A percentile compares a stretch with the other conserved stretches of the same genome.
These are phyloP conservation scores for Dipodomys ordii DNA, from an alignment of 2,113 vertebrate genomes.

Conservation along the genomic window DNA sequence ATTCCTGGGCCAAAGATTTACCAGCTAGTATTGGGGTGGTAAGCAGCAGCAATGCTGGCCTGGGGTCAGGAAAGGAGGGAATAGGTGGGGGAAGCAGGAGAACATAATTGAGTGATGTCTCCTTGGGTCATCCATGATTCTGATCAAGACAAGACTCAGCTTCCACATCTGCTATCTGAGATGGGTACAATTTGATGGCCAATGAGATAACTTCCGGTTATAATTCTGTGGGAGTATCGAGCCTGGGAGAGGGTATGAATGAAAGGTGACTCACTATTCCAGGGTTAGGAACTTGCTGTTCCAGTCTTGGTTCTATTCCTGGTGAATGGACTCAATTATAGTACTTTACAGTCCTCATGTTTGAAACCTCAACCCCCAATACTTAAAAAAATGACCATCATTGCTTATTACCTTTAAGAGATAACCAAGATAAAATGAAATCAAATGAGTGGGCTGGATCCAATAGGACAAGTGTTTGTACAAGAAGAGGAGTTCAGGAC, in stretches of 20 bases:
- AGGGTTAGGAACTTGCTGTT: not conserved
- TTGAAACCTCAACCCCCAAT: not conserved
- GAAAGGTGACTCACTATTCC: not conserved
- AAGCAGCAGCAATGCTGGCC: not conserved
- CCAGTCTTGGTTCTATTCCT: not conserved
- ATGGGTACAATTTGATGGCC: not conserved
- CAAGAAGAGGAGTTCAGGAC: not conserved
- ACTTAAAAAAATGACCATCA: not conserved
- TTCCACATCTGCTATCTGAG: not conserved
- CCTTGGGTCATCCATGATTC: not conserved
- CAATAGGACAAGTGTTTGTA: not conserved
- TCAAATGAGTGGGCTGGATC: not conserved
- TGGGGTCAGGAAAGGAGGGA: not conserved
- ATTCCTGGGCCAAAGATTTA: not conserved
- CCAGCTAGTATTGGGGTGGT: not conserved
- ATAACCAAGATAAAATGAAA: not conserved
- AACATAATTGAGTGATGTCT: accelerated
- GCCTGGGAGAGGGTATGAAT: not conserved
- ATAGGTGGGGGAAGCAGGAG: not conserved
- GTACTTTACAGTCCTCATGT: not conserved
- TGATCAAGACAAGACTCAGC: not conserved
- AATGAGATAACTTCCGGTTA: not conserved
- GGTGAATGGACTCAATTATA: not conserved
- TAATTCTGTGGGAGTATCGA: constrained; percentile 4
- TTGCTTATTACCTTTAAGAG: not conserved